A percentile compares a stretch with the other conserved stretches of the same genome.
These are phyloP conservation scores for Folsomia manolachei DNA, from an alignment of 2,888 invertebrate species.

Conservation along the genomic window DNA sequence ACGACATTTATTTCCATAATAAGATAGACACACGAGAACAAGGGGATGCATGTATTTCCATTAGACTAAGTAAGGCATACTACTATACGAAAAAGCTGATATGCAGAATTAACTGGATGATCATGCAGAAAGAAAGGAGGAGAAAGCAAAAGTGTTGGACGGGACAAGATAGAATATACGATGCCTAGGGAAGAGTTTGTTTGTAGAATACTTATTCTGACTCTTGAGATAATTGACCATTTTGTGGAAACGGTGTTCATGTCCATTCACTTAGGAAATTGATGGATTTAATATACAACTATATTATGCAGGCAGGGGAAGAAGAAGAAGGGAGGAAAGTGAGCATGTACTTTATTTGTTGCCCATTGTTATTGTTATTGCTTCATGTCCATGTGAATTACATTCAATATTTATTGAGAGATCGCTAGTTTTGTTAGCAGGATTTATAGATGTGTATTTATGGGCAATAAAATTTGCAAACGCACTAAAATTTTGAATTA, in stretches of 20 bases:
- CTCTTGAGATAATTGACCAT: conserved; percentile 11
- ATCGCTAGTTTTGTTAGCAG: not conserved
- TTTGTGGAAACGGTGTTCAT: conserved; percentile 12
- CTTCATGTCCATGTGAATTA: not conserved
- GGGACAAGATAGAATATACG: too few relatives aligned
- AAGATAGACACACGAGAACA: not conserved
- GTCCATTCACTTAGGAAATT: conserved; percentile 18
- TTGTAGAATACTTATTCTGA: too few relatives aligned
- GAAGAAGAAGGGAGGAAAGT: too few relatives aligned
- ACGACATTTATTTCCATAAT: conserved; percentile 20
- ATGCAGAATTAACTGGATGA: conserved; percentile 16
- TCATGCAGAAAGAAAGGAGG: too few relatives aligned
- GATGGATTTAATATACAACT: conserved; percentile 12
- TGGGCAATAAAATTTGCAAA: not conserved
- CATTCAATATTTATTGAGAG: not conserved
- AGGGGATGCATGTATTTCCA: conserved; percentile 10
- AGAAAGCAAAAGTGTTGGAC: too few relatives aligned
- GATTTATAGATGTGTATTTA: not conserved
- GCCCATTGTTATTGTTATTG: not conserved
- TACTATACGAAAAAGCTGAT: conserved; percentile 14
- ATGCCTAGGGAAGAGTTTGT: too few relatives aligned
- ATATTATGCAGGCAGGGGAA: not conserved
- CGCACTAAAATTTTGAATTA: too few relatives aligned
- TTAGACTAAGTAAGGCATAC: conserved; percentile 11
- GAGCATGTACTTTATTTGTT: too few relatives aligned